Percentiles rank a stretch among this genome's conserved stretches.
phyloP scores from a whole-genome alignment of 1,140 invertebrate species.

The Lepidurus arcticus region DNA sequence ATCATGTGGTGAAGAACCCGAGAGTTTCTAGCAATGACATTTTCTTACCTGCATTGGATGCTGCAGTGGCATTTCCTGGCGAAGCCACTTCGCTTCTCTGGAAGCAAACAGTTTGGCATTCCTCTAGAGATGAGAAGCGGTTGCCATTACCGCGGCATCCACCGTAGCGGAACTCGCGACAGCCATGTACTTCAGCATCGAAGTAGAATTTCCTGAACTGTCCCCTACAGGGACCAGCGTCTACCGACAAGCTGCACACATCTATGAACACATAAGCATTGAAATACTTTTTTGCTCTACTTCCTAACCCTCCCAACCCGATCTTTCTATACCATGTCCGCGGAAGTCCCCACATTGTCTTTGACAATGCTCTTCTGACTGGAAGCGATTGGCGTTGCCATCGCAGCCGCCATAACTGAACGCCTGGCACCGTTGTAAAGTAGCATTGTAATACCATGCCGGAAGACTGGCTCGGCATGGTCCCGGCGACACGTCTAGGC shows the following conservation, averaged over 20 bases:
- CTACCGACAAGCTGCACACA: conserved; percentile 54
- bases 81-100: conserved; percentile 48
- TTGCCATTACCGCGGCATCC: conserved; percentile 83
- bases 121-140: conserved; percentile 62
- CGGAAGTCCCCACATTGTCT: conserved; percentile 66
- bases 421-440: conserved; percentile 53
- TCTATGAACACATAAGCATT: conserved; percentile 45
- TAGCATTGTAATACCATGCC: conserved; percentile 68
- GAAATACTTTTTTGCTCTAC: conserved; percentile 33
- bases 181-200: conserved; percentile 50
- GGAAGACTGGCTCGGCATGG: conserved; percentile 60
- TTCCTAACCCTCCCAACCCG: background rate
- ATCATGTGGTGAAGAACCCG: background rate
- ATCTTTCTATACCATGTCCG: conserved; percentile 55
- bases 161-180: conserved; percentile 67
- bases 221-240: conserved; percentile 62
- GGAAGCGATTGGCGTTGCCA: conserved; percentile 76
- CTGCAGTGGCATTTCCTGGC: conserved; percentile 42
- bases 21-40: background rate
- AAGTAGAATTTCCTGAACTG: conserved; percentile 63
- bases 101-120: conserved; percentile 59
- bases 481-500: conserved; percentile 57
- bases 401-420: conserved; percentile 77
- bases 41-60: conserved; percentile 38
- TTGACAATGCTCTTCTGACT: conserved; percentile 72